Conservation (phyloP, 1,140 invertebrate genomes). For the Stenopsyche tienmushanensis region DNA sequence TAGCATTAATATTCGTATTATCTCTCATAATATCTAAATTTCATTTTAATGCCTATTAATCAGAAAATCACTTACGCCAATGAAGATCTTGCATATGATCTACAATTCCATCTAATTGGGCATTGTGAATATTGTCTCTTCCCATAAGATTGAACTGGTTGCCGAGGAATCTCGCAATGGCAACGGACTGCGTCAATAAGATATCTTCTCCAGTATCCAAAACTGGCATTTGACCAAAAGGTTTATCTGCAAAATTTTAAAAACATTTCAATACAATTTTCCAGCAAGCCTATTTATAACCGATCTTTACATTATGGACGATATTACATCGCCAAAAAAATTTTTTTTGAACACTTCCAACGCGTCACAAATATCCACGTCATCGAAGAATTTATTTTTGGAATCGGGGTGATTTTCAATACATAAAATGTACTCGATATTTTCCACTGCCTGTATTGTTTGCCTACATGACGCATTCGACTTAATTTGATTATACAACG, state of each 20-base stretch:
- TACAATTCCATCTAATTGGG: constrained; percentile 65
- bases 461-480: no score
- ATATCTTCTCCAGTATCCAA: constrained; percentile 32
- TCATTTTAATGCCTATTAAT: neutral
- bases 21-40: neutral
- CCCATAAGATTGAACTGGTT: constrained; percentile 65
- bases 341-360: no score
- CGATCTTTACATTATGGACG: no score
- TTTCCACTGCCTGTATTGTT: no score
- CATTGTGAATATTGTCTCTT: constrained; percentile 64
- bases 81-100: constrained; percentile 62
- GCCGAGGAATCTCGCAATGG: constrained; percentile 73
- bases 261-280: neutral
- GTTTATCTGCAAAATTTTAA: constrained; percentile 22
- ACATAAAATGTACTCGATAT: no score
- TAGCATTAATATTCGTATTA: neutral
- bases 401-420: no score
- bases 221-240: constrained; percentile 32
- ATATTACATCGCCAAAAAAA: no score
- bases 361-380: no score
- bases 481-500: no score
- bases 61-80: constrained; percentile 51
- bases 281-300: no score
- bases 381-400: no score
- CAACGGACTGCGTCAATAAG: constrained; percentile 64